Conservation (phyloP, 1,140 invertebrate genomes). For the Aplysia californica region DNA sequence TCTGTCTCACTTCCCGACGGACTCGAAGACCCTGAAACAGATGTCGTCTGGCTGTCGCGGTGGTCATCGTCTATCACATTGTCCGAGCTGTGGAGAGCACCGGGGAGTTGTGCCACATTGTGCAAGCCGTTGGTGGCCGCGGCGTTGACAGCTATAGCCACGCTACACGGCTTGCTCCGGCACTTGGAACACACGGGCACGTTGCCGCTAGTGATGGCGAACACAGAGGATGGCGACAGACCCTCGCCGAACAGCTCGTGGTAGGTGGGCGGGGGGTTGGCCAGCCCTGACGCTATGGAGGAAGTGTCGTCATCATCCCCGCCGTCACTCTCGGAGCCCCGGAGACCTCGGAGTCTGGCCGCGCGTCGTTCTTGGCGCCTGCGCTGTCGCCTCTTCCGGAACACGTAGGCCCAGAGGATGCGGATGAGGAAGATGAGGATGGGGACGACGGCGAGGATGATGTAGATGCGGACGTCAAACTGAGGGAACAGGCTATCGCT, state of each 20-base stretch:
- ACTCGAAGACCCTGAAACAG: too few species aligned
- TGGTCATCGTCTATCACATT: not conserved
- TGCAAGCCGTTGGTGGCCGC: not conserved
- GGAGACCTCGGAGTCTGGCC: not conserved
- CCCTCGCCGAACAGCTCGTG: conserved; percentile 14
- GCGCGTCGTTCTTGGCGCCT: not conserved
- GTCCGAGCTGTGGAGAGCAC: too few species aligned
- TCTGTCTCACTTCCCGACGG: too few species aligned
- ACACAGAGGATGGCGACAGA: not conserved
- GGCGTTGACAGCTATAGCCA: not conserved
- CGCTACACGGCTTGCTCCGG: not conserved
- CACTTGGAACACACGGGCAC: conserved; percentile 8
- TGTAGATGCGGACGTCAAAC: conserved; percentile 27
- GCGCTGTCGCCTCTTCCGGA: not conserved
- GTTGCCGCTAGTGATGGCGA: conserved; percentile 6
- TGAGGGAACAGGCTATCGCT: not conserved
- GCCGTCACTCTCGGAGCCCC: not conserved
- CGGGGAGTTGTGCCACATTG: too few species aligned
- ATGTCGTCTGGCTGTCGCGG: not conserved
- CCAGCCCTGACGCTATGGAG: not conserved
- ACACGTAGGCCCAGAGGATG: conserved; percentile 21
- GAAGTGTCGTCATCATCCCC: not conserved
- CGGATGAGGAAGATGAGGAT: conserved; percentile 19
- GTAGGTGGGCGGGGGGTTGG: conserved; percentile 17
- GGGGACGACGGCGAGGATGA: conserved; percentile 23